Base-by-base conservation (phyloP, 2,888 invertebrate genomes). In the Holacanthella duospinosa region DNA sequence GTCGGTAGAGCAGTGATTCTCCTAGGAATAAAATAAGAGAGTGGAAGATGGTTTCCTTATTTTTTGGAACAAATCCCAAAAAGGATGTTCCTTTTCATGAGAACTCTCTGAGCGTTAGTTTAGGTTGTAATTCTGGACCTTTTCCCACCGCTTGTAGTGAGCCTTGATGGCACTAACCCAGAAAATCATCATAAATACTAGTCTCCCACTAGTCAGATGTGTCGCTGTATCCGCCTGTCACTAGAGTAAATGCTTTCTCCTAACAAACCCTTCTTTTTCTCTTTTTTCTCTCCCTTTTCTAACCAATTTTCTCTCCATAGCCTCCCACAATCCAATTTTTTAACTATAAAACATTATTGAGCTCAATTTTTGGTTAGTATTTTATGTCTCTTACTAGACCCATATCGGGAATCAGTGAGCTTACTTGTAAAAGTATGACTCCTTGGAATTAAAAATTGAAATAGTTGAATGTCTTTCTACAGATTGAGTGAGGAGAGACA, bases 151-250 rank as follows among this genome's bases (percentile, higher is more conserved):
- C 4, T 4, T n/a, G 21, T 4, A 9, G 6, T 4, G 19, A 48
- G 21, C 21, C 48, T 48, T 21, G n/a, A 48, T 48, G 48, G 48
- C 48, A 48, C 48, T n/a, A 21, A 48, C 48, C 48, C 48, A 48
- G 48, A 48, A 48, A 21, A 48, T 48, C 12, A 48, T 48, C 48
- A 48, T 48, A 48, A 48, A 48, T 12, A 36, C 36, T 36, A 6
- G 9, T 16, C 36, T 36, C 36, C 36, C 36, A 36, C 36, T 36
- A n/a, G n/a, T n/a, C n/a, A n/a, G n/a, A n/a, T n/a, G n/a, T n/a
- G n/a, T n/a, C n/a, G n/a, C n/a, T n/a, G n/a, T n/a, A n/a, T n/a
- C n/a, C n/a, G n/a, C n/a, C n/a, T n/a, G n/a, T n/a, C n/a, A n/a
- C n/a, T n/a, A n/a, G n/a, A n/a, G n/a, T n/a, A n/a, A n/a, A n/a